These are phyloP conservation scores for Phymastichus coffea DNA, from an alignment of 1,140 invertebrate genomes.

Conservation along the genomic window DNA sequence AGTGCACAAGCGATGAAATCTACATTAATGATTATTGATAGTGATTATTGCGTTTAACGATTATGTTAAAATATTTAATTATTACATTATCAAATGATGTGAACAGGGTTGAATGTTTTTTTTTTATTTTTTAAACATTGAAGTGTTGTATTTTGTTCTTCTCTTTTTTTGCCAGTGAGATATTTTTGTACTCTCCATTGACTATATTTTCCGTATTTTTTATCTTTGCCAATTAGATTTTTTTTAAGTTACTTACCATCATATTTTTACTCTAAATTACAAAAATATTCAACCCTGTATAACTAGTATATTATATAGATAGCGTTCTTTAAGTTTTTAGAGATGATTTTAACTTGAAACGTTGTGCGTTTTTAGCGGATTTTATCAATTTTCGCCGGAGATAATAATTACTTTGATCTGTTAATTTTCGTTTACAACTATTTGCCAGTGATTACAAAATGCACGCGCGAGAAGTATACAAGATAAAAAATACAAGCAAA, in stretches of 20 bases:
- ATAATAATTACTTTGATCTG: slow-evolving; percentile 6
- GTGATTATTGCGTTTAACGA: slow-evolving; percentile 27
- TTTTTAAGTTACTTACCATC: too few species aligned
- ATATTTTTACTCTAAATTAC: too few species aligned
- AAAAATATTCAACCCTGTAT: slow-evolving; percentile 12
- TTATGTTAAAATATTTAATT: slow-evolving; percentile 27
- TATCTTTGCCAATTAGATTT: too few species aligned
- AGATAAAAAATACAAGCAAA: slow-evolving; percentile 2
- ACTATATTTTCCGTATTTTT: too few species aligned
- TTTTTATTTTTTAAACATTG: too few species aligned
- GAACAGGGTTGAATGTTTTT: slow-evolving; percentile 7
- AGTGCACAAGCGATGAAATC: slow-evolving; percentile 11
- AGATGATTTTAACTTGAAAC: slow-evolving; percentile 29
- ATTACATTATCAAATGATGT: slow-evolving; percentile 7
- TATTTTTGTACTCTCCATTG: too few species aligned
- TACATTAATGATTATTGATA: slow-evolving; percentile 22
- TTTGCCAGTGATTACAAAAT: slow-evolving; percentile 1
- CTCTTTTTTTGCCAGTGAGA: too few species aligned
- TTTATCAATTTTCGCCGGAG: slow-evolving; percentile 16
- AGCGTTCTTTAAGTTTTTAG: slow-evolving; percentile 30
- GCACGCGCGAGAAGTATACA: not conserved
- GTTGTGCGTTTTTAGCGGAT: slow-evolving; percentile 22
- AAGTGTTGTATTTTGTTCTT: too few species aligned
- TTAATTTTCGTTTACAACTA: slow-evolving; percentile 1
- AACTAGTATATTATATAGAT: slow-evolving; percentile 26